Conservation (phyloP, 2,113 vertebrate genomes). For the Megaceryle maxima region DNA sequence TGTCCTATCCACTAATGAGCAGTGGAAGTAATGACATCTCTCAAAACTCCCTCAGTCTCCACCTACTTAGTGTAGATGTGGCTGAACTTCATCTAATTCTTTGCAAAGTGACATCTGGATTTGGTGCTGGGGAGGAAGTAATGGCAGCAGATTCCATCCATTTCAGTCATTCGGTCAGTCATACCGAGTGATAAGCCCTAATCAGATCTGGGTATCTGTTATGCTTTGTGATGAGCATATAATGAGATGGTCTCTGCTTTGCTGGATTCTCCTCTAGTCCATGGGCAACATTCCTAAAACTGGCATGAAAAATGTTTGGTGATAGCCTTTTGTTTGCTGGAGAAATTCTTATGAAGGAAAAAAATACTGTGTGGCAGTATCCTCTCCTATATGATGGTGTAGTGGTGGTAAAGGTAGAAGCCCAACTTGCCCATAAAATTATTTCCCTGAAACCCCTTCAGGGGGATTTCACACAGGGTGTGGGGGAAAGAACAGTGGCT, state of each 20-base stretch:
- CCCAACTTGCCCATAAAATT: background rate
- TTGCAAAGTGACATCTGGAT: background rate
- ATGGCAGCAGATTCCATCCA: background rate
- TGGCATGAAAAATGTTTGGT: background rate
- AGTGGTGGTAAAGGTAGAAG: background rate
- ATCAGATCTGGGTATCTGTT: background rate
- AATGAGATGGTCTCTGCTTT: background rate
- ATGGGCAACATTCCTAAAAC: background rate
- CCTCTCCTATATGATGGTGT: background rate
- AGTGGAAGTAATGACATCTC: background rate
- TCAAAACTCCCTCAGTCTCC: background rate
- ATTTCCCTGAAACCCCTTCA: background rate
- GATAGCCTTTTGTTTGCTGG: background rate
- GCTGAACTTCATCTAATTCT: background rate
- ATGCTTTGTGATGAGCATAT: background rate
- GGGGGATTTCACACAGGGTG: background rate
- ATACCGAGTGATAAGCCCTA: background rate
- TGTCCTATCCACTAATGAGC: conserved; percentile 6
- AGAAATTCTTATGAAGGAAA: background rate
- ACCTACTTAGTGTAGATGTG: background rate
- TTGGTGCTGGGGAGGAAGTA: background rate
- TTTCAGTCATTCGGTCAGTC: background rate
- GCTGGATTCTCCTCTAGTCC: background rate
- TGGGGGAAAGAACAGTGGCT: background rate
- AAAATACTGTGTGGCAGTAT: background rate